phyloP scores from a whole-genome alignment of 1,140 invertebrate species.

The Cotesia glomerata region DNA sequence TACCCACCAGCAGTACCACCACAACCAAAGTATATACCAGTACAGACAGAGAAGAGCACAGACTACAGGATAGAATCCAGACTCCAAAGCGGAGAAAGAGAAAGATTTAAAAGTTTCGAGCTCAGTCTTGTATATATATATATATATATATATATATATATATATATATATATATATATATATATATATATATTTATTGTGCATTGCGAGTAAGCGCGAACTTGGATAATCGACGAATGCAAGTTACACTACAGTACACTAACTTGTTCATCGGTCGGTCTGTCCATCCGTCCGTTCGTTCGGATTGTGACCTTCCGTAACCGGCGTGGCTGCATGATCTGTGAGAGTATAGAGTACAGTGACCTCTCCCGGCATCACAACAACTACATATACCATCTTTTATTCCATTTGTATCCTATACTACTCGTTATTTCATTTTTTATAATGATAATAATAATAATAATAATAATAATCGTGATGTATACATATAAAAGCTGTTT shows the following conservation, averaged over 20 bases:
- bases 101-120: too few relatives aligned
- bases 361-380: constrained; percentile 30
- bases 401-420: not conserved
- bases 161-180: too few relatives aligned
- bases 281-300: not conserved
- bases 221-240: constrained; percentile 23
- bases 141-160: too few relatives aligned
- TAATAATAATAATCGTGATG: not conserved
- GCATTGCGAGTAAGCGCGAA: not conserved
- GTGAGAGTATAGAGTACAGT: constrained; percentile 38
- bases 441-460: too few relatives aligned
- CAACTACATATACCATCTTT: not conserved
- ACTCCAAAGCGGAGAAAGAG: too few relatives aligned
- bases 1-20: constrained; percentile 13
- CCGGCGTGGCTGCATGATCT: constrained; percentile 29
- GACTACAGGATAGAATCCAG: not conserved
- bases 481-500: not conserved
- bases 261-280: too few relatives aligned
- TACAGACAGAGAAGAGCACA: not conserved
- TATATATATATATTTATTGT: too few relatives aligned
- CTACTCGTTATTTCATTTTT: not conserved
- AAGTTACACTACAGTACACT: too few relatives aligned
- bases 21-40: too few relatives aligned
- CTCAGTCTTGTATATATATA: not conserved
- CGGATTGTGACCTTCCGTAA: constrained; percentile 38